A percentile compares a stretch with the other conserved stretches of the same genome.
phyloP scores from a whole-genome alignment of 2,797 vertebrate species.

The Delichon dasypus region DNA sequence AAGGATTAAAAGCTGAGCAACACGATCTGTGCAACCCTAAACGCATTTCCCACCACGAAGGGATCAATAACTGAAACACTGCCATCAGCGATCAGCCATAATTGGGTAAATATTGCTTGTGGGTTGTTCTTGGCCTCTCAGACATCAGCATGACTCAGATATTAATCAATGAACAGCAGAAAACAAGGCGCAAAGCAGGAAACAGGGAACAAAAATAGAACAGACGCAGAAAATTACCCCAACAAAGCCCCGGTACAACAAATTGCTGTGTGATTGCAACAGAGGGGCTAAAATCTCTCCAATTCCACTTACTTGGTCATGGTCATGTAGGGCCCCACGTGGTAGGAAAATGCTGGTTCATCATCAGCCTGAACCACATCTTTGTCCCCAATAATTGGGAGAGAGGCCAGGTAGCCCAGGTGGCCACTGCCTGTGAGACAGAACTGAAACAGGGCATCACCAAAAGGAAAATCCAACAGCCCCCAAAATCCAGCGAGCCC shows the following conservation, averaged over 20 bases:
- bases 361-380: constrained; percentile 81
- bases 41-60: not conserved
- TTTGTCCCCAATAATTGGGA: constrained; percentile 79
- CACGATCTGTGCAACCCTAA: not conserved
- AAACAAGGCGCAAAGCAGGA: not conserved
- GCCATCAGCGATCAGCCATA: not conserved
- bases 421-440: constrained; percentile 67
- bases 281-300: not conserved
- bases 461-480: not conserved
- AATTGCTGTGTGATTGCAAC: not conserved
- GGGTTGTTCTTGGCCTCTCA: not conserved
- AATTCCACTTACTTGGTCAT: constrained; percentile 84
- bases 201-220: not conserved
- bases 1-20: not conserved
- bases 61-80: not conserved
- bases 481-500: not conserved
- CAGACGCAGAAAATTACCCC: not conserved
- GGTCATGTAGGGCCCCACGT: constrained; percentile 76
- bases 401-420: constrained; percentile 75
- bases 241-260: not conserved
- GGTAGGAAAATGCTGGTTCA: constrained; percentile 78
- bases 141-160: not conserved
- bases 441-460: constrained; percentile 70
- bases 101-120: not conserved
- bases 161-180: not conserved